Evolutionary conservation across 1,140 invertebrate species (phyloP), one percentile per base, ranked within the genome.

Genomic region (Musca vetustissima): DNA sequence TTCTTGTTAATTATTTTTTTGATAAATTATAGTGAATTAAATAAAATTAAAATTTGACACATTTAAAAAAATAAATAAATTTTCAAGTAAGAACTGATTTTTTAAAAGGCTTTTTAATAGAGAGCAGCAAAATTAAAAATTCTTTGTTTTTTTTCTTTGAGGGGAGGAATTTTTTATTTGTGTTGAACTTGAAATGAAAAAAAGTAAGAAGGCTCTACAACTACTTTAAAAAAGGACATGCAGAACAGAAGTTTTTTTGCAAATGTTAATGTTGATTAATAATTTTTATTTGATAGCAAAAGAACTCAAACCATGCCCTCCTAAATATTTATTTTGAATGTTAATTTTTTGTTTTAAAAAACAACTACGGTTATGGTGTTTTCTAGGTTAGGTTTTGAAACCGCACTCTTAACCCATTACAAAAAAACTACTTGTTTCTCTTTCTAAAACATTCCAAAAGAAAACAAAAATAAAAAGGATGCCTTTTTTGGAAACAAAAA

Each of bases 231-330:
- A n/a, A 21, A 43, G 36, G 7, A 24, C 57, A 61, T 61, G 57
- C 57, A 36, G 15, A 61, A 19, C 4, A 6, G 36, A 6, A 17
- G 17, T 43, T n/a, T 61, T n/a, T 43, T 14, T 36, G 36, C 4
- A 43, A 61, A 2, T 61, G 8, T 21, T 61, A 36, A 61, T 7
- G n/a, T 61, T 61, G 49, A 59, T 32, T 22, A 49, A 65, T 15
- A 14, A 17, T 9, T 49, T 64, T 19, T 66, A 8, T 47, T 59
- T 69, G 8, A 47, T 8, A 28, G 17, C 59, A 67, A 72, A 21
- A n/a, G n/a, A 43, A 71, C 36, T 43, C 36, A 65, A 65, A 65
- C 64, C 64, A 65, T 65, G 64, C 64, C 64, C 64, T 50, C 48
- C 64, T 50, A 49, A 21, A 53, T 53, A 53, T 53, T 53, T 19